Base-by-base conservation (phyloP, 2,888 invertebrate genomes). In the Tetheella fluctuosa region DNA sequence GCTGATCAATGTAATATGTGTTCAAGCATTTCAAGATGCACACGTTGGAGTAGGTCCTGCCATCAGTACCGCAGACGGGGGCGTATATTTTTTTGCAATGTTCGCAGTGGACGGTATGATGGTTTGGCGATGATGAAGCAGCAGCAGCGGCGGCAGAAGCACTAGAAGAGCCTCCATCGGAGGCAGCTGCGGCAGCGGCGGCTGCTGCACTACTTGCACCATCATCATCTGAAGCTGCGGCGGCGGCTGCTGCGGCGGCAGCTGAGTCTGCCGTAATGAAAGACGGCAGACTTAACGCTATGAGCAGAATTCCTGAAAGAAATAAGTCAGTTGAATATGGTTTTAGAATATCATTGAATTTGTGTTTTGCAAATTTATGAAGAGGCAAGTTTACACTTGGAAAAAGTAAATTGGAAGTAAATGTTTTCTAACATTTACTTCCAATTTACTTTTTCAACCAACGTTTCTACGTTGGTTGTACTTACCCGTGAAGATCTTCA, bases 21-120 rank as follows among this genome's bases (percentile, higher is more conserved):
- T 75, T 74, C 13, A 71, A 93, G 62, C 95, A 93, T 65, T 94
- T 86, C 59, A 96, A 83, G 68, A 94, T 92, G 84, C 96, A 96
- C 71, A 63, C 20, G 84, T 94, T 96, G 67, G 88, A 87, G 85
- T 96, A 96, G 0, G 95, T 95, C 1, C 57, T 59, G 1, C 78
- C 79, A 13, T 84, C 72, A n/a, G 69, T 64, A 20, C 79, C 81
- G 60, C 83, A 85, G 0, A 83, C 72, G 1, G 80, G 81, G 4
- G 57, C 54, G 56, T 67, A 69, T 12, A 15, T 15, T 0, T 0
- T 1, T 1, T 54, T 7, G 53, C 72, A 74, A 8, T 0, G 7
- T 2, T 4, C 6, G 59, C 71, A 73, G 13, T 20, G 30, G 23
- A 68, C 48, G 30, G 10, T 10, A 17, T 61, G 57, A 4, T 23